Evolutionary conservation across 2,888 invertebrate genomes (phyloP).

Genomic region (Pammene aurita): DNA sequence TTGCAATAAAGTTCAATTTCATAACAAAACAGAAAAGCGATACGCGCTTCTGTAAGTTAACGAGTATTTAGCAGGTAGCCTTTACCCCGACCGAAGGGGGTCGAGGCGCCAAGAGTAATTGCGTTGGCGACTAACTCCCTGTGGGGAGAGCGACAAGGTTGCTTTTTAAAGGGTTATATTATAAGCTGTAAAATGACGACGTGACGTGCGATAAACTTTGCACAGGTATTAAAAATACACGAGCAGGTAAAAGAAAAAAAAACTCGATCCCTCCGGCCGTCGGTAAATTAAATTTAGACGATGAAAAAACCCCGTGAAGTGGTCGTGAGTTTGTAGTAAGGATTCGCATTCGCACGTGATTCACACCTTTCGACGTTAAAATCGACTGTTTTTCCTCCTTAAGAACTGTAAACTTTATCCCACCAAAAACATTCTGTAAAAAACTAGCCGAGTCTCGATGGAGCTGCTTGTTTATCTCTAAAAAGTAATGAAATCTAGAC

Average conservation of each 20-base stretch:
- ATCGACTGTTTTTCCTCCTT: conserved; percentile 1
- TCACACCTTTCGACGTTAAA: conserved; percentile 24
- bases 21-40: background rate
- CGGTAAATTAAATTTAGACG: conserved; percentile 35
- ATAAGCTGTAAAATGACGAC: conserved; percentile 36
- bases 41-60: conserved; percentile 11
- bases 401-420: conserved; percentile 3
- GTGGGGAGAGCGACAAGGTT: conserved; percentile 27
- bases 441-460: too few relatives aligned
- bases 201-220: conserved; percentile 40
- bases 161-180: conserved; percentile 38
- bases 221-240: conserved; percentile 40
- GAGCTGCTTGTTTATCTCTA: too few relatives aligned
- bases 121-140: conserved; percentile 38
- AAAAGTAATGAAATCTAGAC: too few relatives aligned
- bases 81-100: conserved; percentile 26
- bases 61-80: conserved; percentile 24
- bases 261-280: conserved; percentile 26
- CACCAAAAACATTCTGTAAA: too few relatives aligned
- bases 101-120: conserved; percentile 35
- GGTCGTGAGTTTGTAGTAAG: conserved; percentile 10
- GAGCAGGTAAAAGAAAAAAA: conserved; percentile 39
- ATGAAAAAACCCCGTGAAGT: conserved; percentile 32
- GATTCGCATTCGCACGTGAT: conserved; percentile 26
- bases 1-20: conserved; percentile 1